Percentiles rank a stretch among this genome's conserved stretches.
phyloP scores from a whole-genome alignment of 2,113 vertebrate species.

The Ahaetulla prasina region DNA sequence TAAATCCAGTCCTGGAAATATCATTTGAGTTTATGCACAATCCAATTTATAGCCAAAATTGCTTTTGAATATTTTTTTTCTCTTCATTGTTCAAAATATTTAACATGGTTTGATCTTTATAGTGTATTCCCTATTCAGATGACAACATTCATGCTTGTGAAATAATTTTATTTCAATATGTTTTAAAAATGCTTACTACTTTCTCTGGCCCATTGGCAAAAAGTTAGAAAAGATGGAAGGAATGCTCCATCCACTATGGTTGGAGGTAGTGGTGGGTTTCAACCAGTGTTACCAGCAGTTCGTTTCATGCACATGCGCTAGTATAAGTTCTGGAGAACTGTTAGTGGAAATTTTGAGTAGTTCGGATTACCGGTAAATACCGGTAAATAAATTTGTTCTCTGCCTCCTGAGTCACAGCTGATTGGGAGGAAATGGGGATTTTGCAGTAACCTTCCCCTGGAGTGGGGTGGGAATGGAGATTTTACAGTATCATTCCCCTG shows the following conservation, averaged over 20 bases:
- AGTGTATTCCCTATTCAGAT: constrained; percentile 13
- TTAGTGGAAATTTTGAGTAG: too few relatives aligned
- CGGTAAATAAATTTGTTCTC: too few relatives aligned
- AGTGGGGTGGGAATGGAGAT: too few relatives aligned
- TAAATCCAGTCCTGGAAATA: constrained; percentile 20
- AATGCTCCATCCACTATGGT: constrained; percentile 25
- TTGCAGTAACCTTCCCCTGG: too few relatives aligned
- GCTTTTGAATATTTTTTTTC: not conserved
- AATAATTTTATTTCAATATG: constrained; percentile 5
- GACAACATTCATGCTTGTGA: constrained; percentile 11
- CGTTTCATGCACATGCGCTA: too few relatives aligned
- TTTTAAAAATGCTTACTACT: constrained; percentile 23
- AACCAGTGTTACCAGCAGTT: too few relatives aligned
- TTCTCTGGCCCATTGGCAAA: constrained; percentile 19
- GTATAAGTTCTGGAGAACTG: too few relatives aligned
- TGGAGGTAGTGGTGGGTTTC: too few relatives aligned
- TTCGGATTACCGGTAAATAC: too few relatives aligned
- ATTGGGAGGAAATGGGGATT: too few relatives aligned
- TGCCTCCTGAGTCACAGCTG: too few relatives aligned
- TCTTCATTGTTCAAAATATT: not conserved
- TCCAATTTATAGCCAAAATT: not conserved
- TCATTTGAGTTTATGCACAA: constrained; percentile 15
- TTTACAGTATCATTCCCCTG: too few relatives aligned
- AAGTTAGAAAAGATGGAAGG: constrained; percentile 42
- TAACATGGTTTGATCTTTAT: not conserved